Base-by-base conservation (phyloP, 2,888 invertebrate genomes). In the Anodontia alba region DNA sequence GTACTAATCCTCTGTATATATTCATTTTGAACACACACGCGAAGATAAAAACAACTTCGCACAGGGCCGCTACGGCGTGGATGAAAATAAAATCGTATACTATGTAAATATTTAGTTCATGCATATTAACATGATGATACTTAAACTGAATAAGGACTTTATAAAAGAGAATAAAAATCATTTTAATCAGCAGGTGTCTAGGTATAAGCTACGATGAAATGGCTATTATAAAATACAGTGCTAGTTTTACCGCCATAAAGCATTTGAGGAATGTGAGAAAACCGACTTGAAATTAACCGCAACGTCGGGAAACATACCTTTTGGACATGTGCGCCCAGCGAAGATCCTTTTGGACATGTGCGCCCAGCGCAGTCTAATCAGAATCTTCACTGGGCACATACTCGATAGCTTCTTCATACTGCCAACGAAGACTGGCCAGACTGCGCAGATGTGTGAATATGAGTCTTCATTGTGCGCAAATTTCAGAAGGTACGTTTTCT, bases 141-240 rank as follows among this genome's bases (percentile, higher is more conserved):
- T 62, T 33, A 33, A 3, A 62, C 17, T 62, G 31, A 62, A 62
- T 33, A 62, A 10, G 31, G 62, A 62, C 62, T 62, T 62, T 62
- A 29, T 29, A 62, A 62, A 17, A 29, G 31, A 29, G 31, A 20
- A 62, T 62, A 62, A 62, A 62, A 15, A 31, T 62, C 33, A 62
- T 31, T 62, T 62, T 62, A 62, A 62, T 33, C 33, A 20, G 62
- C 62, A 62, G 62, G 62, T 62, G 62, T 31, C 33, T 17, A 29
- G 15, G 5, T 33, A 29, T 33, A 62, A 57, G 57, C 26, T 57
- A 23, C 33, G 23, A 10, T 62, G 29, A 62, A 17, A 3, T 62
- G 1, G 62, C 29, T 62, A 38, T 38, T 38, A 38, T 38, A 38
- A 62, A 62, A 20, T 62, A 62, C 62, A 7, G 33, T 62, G 12